phyloP scores from a whole-genome alignment of 2,797 vertebrate species.

The Agapornis canus region DNA sequence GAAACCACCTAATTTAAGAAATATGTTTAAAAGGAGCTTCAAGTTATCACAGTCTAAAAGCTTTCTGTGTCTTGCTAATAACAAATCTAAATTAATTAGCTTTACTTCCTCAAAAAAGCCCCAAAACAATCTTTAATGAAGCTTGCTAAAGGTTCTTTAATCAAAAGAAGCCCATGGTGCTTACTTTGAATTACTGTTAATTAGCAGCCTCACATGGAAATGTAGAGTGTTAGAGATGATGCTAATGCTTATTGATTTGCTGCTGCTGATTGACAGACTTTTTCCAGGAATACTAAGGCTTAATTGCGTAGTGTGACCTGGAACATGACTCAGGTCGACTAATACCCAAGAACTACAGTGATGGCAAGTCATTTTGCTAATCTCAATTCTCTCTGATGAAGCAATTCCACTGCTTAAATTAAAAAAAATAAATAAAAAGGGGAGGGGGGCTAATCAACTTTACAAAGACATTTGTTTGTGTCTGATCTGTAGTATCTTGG shows the following conservation, averaged over 20 bases:
- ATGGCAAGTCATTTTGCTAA: constrained; percentile 15
- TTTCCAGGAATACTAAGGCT: constrained; percentile 17
- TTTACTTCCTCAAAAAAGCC: not conserved
- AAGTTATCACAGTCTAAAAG: not conserved
- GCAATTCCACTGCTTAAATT: not conserved
- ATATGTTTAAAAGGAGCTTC: not conserved
- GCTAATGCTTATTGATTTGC: constrained; percentile 29
- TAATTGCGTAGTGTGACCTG: constrained; percentile 28
- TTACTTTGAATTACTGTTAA: constrained; percentile 17
- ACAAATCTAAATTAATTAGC: constrained; percentile 16
- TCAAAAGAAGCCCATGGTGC: not conserved
- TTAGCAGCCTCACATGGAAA: not conserved
- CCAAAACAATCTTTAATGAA: not conserved
- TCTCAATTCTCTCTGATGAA: not conserved
- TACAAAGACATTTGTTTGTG: not conserved
- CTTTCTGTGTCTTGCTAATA: constrained; percentile 31
- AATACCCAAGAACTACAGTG: constrained; percentile 30
- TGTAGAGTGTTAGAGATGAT: not conserved
- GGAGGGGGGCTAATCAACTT: not conserved
- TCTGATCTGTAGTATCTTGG: constrained; percentile 35
- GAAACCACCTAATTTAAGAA: not conserved
- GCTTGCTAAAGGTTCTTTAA: constrained; percentile 13
- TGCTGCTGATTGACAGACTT: constrained; percentile 38
- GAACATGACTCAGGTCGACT: not conserved
- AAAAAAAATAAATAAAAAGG: not conserved